Percentiles rank a stretch among this genome's conserved stretches.
phyloP scores from a whole-genome alignment of 1,140 invertebrate species.

The Cheumatopsyche charites region DNA sequence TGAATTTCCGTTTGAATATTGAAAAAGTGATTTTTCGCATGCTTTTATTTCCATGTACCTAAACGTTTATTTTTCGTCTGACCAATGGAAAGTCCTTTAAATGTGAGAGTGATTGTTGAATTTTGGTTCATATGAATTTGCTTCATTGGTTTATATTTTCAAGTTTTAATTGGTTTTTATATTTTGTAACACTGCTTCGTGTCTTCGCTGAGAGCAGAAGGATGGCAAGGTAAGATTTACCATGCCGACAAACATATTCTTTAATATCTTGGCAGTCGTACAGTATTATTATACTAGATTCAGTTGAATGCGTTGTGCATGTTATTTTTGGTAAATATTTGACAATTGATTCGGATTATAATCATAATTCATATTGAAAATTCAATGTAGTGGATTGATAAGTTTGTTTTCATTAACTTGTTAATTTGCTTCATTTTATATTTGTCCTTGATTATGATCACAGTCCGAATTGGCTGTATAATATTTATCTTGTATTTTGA shows the following conservation, averaged over 20 bases:
- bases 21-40: background rate
- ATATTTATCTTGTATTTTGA: no score
- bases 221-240: slow-evolving; percentile 47
- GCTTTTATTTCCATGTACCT: background rate
- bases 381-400: no score
- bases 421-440: no score
- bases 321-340: no score
- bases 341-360: no score
- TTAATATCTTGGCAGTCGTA: background rate
- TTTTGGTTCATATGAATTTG: slow-evolving; percentile 1
- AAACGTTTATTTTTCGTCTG: background rate
- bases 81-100: background rate
- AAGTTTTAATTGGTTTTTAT: slow-evolving; percentile 7
- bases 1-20: slow-evolving; percentile 3
- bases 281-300: no score
- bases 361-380: no score
- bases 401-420: no score
- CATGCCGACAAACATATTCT: slow-evolving; percentile 19
- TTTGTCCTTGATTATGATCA: no score
- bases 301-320: no score
- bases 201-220: slow-evolving; percentile 40
- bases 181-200: slow-evolving; percentile 23
- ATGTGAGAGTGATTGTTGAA: background rate
- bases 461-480: no score
- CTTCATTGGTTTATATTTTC: slow-evolving; percentile 29